Conservation (phyloP, 35 echinoderm and acorn worm species). For the Lytechinus variegatus region DNA sequence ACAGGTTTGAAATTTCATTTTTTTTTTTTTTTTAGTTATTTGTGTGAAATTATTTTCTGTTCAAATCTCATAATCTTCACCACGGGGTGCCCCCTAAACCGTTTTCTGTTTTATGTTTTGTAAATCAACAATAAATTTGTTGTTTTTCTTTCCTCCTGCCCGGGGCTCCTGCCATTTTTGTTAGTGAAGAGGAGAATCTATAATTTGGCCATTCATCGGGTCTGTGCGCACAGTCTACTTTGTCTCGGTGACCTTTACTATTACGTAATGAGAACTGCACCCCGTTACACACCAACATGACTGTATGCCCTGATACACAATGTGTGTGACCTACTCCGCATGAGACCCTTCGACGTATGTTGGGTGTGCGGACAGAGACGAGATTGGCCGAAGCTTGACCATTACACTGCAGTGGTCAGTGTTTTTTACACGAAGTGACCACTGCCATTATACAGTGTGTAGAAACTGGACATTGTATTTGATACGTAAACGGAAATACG, state of each 20-base stretch:
- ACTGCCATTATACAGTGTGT: background rate
- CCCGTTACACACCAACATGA: background rate
- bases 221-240: background rate
- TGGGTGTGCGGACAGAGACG: background rate
- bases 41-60: no score
- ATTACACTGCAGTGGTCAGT: background rate
- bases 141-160: background rate
- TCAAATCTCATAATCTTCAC: no score
- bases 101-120: no score
- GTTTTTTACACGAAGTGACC: background rate
- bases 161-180: background rate
- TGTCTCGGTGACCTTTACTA: background rate
- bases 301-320: background rate
- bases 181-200: background rate
- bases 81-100: no score
- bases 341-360: background rate
- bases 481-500: background rate
- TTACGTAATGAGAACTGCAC: background rate
- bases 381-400: constrained; percentile 16
- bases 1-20: no score
- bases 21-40: no score
- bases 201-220: background rate
- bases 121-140: no score
- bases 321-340: constrained; percentile 8
- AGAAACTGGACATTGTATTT: background rate